These are phyloP conservation scores for Pitta sordida DNA, from an alignment of 2,113 vertebrate genomes.

Conservation along the genomic window DNA sequence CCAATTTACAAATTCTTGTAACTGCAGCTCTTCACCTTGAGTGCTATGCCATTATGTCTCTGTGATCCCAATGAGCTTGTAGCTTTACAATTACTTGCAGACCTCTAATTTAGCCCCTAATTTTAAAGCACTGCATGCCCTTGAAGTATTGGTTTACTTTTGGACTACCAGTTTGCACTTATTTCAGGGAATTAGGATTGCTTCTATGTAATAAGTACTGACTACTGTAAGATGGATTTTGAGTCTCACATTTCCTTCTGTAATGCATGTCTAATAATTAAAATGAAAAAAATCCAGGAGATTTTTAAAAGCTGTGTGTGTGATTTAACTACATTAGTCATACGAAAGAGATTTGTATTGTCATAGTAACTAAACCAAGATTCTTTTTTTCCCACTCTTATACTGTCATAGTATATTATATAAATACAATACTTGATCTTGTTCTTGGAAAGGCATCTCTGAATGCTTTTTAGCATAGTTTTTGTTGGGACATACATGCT, in stretches of 20 bases:
- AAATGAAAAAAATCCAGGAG: neutral
- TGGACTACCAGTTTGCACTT: neutral
- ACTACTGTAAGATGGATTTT: neutral
- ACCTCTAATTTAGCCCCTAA: neutral
- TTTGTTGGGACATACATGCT: neutral
- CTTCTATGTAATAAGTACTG: neutral
- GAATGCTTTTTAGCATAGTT: neutral
- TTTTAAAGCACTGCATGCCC: neutral
- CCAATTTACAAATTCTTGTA: neutral
- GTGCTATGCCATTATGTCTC: neutral
- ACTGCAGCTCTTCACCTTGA: neutral
- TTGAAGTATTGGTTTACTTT: neutral
- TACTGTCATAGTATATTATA: neutral
- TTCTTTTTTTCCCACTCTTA: neutral
- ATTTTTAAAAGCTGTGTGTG: neutral
- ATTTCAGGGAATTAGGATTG: neutral
- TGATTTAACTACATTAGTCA: neutral
- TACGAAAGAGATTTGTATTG: neutral
- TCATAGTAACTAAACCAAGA: constrained; percentile 2
- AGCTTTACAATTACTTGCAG: neutral
- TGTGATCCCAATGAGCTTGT: neutral
- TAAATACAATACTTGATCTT: neutral
- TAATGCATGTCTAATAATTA: neutral
- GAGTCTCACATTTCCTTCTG: neutral
- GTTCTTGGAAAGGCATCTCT: neutral